Base-by-base conservation (phyloP, 2,888 invertebrate species). In the Erynnis tages region DNA sequence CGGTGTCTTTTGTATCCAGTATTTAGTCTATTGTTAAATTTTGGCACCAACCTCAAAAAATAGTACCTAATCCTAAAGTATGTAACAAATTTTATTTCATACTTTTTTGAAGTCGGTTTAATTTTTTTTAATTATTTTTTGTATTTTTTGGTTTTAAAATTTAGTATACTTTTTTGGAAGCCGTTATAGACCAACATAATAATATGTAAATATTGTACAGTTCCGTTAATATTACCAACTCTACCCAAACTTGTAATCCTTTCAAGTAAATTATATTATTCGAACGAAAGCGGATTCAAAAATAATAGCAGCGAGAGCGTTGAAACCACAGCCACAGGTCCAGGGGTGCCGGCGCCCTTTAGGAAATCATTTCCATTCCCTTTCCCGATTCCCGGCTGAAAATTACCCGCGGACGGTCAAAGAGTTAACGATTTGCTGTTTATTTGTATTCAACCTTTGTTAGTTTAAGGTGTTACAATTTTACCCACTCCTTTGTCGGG, bases 391-490 rank as follows among this genome's bases (percentile, higher is more conserved):
- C 83, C 82, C 82, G 70, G 74, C 82, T 82, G 88, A 85, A 89
- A 89, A 86, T 88, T 83, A 81, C 85, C 82, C 80, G 76, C 78
- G 67, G 79, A 76, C 85, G 86, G 88, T 86, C 87, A 88, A 89
- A 88, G 87, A 89, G 89, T 87, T 84, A 85, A 80, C 85, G 71
- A 82, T 86, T 87, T 79, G 78, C 76, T 87, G 87, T 88, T 87
- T 88, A 87, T 88, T 87, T 82, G 80, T 83, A 86, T 85, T 82
- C 79, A 69, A 77, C 86, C 83, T 88, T 87, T 87, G 88, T 88
- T 84, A 81, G 83, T 82, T 80, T 83, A 83, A 86, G 85, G 87
- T 79, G 87, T 88, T 79, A 84, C 80, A 79, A 82, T 82, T 84
- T 85, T 84, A 85, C 80, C 82, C 71, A 78, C 83, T 72, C 84